These are phyloP conservation scores for Unio delphinus DNA, from an alignment of 2,888 invertebrate species.

Conservation along the genomic window DNA sequence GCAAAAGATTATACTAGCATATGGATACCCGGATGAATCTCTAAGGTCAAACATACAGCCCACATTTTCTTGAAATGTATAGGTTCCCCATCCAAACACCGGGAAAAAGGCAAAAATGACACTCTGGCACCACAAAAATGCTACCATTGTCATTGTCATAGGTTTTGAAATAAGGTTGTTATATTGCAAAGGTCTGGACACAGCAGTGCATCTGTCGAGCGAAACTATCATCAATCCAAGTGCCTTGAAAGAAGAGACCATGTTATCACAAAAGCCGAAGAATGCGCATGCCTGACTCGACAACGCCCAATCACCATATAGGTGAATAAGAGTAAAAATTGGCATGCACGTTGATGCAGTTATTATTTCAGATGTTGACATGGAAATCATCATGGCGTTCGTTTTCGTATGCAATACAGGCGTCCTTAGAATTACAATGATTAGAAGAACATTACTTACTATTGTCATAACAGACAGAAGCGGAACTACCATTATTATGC, in stretches of 20 bases:
- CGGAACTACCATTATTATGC: conserved; percentile 17
- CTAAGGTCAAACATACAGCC: conserved; percentile 25
- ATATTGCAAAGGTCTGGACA: conserved; percentile 50
- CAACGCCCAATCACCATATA: conserved; percentile 19
- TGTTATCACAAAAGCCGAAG: conserved; percentile 22
- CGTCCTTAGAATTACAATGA: conserved; percentile 37
- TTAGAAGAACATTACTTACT: conserved; percentile 29
- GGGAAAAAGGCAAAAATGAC: conserved; percentile 38
- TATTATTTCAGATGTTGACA: conserved; percentile 42
- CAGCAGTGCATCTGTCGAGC: conserved; percentile 49
- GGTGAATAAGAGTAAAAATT: conserved; percentile 24
- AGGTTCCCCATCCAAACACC: conserved; percentile 29
- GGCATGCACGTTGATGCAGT: conserved; percentile 42
- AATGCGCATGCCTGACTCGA: conserved; percentile 23
- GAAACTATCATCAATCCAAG: conserved; percentile 47
- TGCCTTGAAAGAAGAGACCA: conserved; percentile 21
- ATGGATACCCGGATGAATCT: conserved; percentile 13
- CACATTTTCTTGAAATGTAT: conserved; percentile 25
- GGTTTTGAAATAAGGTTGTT: conserved; percentile 33
- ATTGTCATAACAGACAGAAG: conserved; percentile 24
- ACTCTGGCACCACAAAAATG: conserved; percentile 38
- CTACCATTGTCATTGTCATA: conserved; percentile 24
- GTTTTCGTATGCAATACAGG: conserved; percentile 47
- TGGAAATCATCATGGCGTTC: conserved; percentile 47
- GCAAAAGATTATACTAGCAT: conserved; percentile 34